Evolutionary conservation across 30 jellyfish, hydroid and myxozoan genomes (phyloP).

Genomic region (Chrysaora quinquecirrha): DNA sequence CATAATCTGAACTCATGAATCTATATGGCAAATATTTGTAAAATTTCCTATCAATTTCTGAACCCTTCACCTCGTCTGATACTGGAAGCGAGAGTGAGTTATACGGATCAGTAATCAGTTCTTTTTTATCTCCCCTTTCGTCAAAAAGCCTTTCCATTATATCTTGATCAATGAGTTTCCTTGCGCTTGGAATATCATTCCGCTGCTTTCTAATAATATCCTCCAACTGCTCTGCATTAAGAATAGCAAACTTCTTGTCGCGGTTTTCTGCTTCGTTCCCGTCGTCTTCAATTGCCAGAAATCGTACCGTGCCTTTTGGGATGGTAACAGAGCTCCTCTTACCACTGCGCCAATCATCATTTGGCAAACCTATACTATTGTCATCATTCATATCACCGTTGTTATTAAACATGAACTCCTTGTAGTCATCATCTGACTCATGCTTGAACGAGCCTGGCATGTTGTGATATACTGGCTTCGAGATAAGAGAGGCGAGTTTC

Average conservation of each 20-base stretch:
- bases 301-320: slow-evolving; percentile 20
- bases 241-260: slow-evolving; percentile 6
- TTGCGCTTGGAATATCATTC: slow-evolving; percentile 36
- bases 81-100: slow-evolving; percentile 57
- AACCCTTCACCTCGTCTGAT: slow-evolving; percentile 40
- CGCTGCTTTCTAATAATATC: slow-evolving; percentile 10
- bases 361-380: slow-evolving; percentile 45
- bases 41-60: slow-evolving; percentile 49
- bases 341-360: slow-evolving; percentile 55
- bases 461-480: slow-evolving; percentile 87
- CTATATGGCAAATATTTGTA: slow-evolving; percentile 39
- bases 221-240: background rate
- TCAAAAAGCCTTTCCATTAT: slow-evolving; percentile 3
- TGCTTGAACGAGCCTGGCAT: slow-evolving; percentile 15
- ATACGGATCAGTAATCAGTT: slow-evolving; percentile 62
- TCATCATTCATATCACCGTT: slow-evolving; percentile 18
- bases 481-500: slow-evolving; percentile 76
- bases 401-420: slow-evolving; percentile 53
- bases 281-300: slow-evolving; percentile 16
- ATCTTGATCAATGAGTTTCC: slow-evolving; percentile 11
- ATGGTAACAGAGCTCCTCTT: slow-evolving; percentile 7
- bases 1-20: slow-evolving; percentile 13
- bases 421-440: slow-evolving; percentile 40
- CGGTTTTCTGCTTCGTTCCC: slow-evolving; percentile 8
- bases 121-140: slow-evolving; percentile 57